Base-by-base conservation (phyloP, 2,888 invertebrate species). In the Hedychridium roseum region DNA sequence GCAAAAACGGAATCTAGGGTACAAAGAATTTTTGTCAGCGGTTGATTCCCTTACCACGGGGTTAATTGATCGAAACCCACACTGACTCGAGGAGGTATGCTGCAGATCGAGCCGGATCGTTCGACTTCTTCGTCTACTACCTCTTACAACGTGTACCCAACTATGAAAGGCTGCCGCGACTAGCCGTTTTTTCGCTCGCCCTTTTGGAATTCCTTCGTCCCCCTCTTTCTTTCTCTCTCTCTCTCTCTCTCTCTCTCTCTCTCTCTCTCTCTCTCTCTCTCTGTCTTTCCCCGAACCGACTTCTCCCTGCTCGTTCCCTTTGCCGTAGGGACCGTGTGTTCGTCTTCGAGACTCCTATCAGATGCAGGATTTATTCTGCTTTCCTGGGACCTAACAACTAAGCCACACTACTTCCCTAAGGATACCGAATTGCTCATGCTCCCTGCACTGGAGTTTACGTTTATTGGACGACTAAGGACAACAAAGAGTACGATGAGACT, bases 51-150 rank as follows among this genome's bases (percentile, higher is more conserved):
- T 65, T 57, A 49, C 58, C 23, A 38, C 37, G 53, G 40, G n/a
- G 48, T 53, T 65, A 65, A 65, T 65, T 65, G 64, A 64, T 44
- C 50, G 51, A 48, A 56, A 54, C 49, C 47, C 36, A 12, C 7
- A 40, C 37, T 54, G 49, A 49, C 39, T n/a, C n/a, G n/a, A 43
- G 35, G 48, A 50, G 54, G 50, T 60, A 45, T 56, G 31, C 43
- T 43, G 53, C 34, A 36, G 44, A 28, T 40, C 37, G 43, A 27
- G 37, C 34, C 36, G 27, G 27, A 27, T 31, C 43, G 27, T 32
- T 42, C 46, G 39, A n/a, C 18, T 37, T 23, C 23, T 20, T 21
- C 16, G 23, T 4, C 15, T 12, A 28, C 34, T 23, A 18, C 35
- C 16, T 37, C 37, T 15, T 18, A 38, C 54, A 50, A 3, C 39